Conservation (phyloP, 1,140 invertebrate genomes). For the Bombus fervidus region DNA sequence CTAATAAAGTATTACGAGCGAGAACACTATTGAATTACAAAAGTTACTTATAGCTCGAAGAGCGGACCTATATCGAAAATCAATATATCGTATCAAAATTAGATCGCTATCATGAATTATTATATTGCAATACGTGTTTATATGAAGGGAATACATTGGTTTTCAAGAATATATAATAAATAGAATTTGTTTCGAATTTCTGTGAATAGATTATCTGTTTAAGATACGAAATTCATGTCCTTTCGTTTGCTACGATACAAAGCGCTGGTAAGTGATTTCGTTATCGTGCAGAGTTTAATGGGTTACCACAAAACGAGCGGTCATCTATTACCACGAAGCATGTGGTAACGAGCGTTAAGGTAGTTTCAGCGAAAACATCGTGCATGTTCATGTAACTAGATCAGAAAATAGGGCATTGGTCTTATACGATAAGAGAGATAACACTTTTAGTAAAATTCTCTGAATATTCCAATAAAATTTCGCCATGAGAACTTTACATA, state of each 20-base stretch:
- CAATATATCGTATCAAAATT: background rate
- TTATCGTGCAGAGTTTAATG: constrained; percentile 39
- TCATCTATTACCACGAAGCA: constrained; percentile 28
- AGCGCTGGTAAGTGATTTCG: constrained; percentile 31
- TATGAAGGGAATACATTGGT: background rate
- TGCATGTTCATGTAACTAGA: background rate
- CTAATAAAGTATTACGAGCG: background rate
- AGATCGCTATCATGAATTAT: constrained; percentile 3
- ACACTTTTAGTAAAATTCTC: background rate
- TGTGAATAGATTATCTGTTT: background rate
- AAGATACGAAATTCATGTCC: background rate
- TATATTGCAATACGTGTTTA: background rate
- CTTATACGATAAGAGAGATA: background rate
- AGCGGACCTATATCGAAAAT: background rate
- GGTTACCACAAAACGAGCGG: constrained; percentile 34
- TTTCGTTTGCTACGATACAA: background rate
- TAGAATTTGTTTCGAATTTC: too few relatives aligned
- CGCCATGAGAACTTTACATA: background rate
- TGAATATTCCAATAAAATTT: background rate
- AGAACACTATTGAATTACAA: background rate
- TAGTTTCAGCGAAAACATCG: constrained; percentile 5
- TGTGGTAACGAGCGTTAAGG: constrained; percentile 29
- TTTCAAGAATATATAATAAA: background rate
- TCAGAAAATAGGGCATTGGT: background rate
- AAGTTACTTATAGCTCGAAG: background rate